Evolutionary conservation across 2,797 vertebrate genomes (phyloP), one percentile per base, ranked within the genome.

Genomic region (Molossus alvarezi): DNA sequence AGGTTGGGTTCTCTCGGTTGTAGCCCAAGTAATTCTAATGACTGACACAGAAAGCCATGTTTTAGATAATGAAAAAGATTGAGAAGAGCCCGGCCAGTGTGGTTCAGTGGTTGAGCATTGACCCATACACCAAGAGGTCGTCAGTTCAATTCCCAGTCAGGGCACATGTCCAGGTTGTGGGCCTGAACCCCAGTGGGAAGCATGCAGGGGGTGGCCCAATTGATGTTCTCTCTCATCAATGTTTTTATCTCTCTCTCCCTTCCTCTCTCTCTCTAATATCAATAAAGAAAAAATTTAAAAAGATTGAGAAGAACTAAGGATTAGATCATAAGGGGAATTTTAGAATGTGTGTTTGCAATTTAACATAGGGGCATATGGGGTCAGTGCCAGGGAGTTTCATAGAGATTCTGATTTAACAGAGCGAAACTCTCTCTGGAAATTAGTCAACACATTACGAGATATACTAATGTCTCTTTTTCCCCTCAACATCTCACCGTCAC

Each of bases 311-410:
- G 64, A 86, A 72, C 9, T 79, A 89, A 94, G 29, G 65, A 79
- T 89, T 55, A 48, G 41, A 88, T 72, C 21, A 51, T 45, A 91
- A 82, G 82, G 79, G 67, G 79, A 94, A 87, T 94, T 95, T 95
- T 89, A 96, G 91, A 90, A 82, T 82, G 73, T 72, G 51, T 58
- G 37, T 90, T 94, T 94, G 73, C 81, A 90, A 62, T 84, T 90
- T 93, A 76, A 93, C 83, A 64, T 10, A 79, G 58, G 92, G 58
- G 89, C 80, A 60, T 91, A 64, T 60, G 58, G 62, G 51, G 37
- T 76, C 88, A 94, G 62, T 69, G 17, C 83, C 79, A 27, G 71
- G 86, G 95, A 95, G 48, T 89, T 92, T 94, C 77, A 90, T 14
- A 67, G 69, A 77, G 51, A 92, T 53, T 95, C 64, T 71, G 57